Percentiles rank a stretch among this genome's conserved stretches.
Evolutionary conservation across 1,140 invertebrate species (phyloP).

Genomic region (Chrysopa pallens): DNA sequence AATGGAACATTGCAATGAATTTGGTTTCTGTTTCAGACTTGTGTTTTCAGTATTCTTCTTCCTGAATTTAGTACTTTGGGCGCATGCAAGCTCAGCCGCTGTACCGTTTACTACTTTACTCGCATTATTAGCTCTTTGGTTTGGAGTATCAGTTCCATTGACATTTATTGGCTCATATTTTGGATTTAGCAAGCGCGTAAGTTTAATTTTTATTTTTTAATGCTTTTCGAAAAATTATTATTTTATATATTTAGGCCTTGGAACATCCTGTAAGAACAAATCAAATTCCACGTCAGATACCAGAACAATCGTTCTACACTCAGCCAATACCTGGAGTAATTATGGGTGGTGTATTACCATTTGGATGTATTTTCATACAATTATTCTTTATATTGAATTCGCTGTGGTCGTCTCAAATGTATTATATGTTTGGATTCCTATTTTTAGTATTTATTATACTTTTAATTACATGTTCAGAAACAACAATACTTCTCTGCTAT

Average conservation of each 20-base stretch:
- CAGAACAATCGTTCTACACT: constrained; percentile 94
- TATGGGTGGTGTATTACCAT: constrained; percentile 96
- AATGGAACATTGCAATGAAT: neutral
- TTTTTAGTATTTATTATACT: constrained; percentile 96
- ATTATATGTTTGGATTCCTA: constrained; percentile 99
- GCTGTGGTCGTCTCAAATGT: constrained; percentile 95
- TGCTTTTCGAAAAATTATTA: neutral
- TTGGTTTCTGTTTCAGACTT: constrained; percentile 40
- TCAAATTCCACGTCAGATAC: constrained; percentile 96
- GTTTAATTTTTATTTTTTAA: constrained; percentile 11
- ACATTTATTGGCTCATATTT: constrained; percentile 97
- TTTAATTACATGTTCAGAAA: constrained; percentile 96
- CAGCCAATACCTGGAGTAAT: constrained; percentile 81
- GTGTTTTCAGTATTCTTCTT: constrained; percentile 92
- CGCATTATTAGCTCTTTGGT: constrained; percentile 91
- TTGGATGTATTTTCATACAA: constrained; percentile 99
- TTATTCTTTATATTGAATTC: constrained; percentile 98
- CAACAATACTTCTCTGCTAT: constrained; percentile 93
- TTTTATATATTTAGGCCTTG: constrained; percentile 42
- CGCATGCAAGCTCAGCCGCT: constrained; percentile 84
- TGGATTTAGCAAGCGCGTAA: constrained; percentile 90
- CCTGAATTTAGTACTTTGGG: constrained; percentile 92
- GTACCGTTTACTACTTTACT: constrained; percentile 96
- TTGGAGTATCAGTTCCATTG: constrained; percentile 92
- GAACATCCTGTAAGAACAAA: constrained; percentile 96